Conservation (phyloP, 2,888 invertebrate species). For the Rhodophaea formosa region DNA sequence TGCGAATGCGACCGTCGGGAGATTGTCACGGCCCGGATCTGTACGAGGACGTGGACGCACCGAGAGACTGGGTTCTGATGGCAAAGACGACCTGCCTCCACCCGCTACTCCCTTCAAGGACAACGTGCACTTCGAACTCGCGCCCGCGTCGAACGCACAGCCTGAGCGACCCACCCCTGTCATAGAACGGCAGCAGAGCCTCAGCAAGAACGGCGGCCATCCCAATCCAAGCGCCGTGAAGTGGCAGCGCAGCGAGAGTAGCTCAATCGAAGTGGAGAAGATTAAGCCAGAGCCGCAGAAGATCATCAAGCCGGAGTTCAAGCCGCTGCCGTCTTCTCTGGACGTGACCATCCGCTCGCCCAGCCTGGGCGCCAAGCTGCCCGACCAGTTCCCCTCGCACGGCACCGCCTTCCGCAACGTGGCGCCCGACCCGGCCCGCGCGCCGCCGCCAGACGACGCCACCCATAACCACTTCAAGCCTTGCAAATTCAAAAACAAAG, state of each 20-base stretch:
- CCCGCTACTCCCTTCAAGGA: slow-evolving; percentile 65
- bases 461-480: slow-evolving; percentile 60
- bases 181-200: slow-evolving; percentile 49
- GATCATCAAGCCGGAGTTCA: slow-evolving; percentile 73
- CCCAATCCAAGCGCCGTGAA: slow-evolving; percentile 33
- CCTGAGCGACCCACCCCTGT: slow-evolving; percentile 24
- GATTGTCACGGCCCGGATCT: slow-evolving; percentile 60
- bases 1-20: slow-evolving; percentile 28
- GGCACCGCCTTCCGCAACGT: slow-evolving; percentile 76
- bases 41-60: slow-evolving; percentile 50
- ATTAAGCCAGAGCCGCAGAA: slow-evolving; percentile 66
- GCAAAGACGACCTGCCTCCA: slow-evolving; percentile 53
- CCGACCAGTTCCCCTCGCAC: slow-evolving; percentile 71
- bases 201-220: slow-evolving; percentile 41
- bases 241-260: slow-evolving; percentile 55
- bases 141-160: slow-evolving; percentile 20
- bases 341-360: slow-evolving; percentile 72
- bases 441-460: slow-evolving; percentile 54
- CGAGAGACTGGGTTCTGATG: slow-evolving; percentile 45
- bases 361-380: slow-evolving; percentile 64
- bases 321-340: slow-evolving; percentile 62
- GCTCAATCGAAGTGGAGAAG: slow-evolving; percentile 43
- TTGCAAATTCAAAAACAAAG: slow-evolving; percentile 65
- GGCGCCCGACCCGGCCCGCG: slow-evolving; percentile 53
- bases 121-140: slow-evolving; percentile 51